phyloP scores from a whole-genome alignment of 2,113 vertebrate genomes.

The Scomber japonicus region DNA sequence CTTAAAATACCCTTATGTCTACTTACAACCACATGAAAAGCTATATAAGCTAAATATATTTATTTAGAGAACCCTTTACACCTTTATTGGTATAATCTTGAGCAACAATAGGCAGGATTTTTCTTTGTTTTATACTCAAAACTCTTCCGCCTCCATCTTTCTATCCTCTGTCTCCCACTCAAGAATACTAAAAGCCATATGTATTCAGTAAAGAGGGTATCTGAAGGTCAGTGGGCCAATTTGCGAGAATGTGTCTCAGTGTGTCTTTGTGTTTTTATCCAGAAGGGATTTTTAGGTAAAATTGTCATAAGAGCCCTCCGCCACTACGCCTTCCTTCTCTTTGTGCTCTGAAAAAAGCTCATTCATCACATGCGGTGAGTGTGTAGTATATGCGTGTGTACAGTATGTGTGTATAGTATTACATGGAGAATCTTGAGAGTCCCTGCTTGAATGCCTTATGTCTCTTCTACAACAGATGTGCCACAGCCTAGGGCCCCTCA shows the following conservation, averaged over 20 bases:
- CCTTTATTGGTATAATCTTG: too few relatives aligned
- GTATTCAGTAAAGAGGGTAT: slow-evolving; percentile 55
- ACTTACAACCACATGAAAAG: too few relatives aligned
- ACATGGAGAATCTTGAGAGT: slow-evolving; percentile 57
- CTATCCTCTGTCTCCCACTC: slow-evolving; percentile 23
- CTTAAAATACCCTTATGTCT: too few relatives aligned
- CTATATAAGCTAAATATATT: too few relatives aligned
- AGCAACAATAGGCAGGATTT: too few relatives aligned
- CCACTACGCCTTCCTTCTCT: slow-evolving; percentile 21
- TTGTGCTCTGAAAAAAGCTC: slow-evolving; percentile 22
- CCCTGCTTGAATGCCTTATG: slow-evolving; percentile 69
- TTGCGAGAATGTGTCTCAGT: slow-evolving; percentile 51
- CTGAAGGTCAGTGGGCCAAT: slow-evolving; percentile 75
- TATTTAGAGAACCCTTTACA: too few relatives aligned
- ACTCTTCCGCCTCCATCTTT: neutral
- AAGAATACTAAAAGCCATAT: slow-evolving; percentile 42
- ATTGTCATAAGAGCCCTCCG: slow-evolving; percentile 39
- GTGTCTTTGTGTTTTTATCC: slow-evolving; percentile 56
- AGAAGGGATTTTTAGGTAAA: slow-evolving; percentile 52
- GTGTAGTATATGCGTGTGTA: slow-evolving; percentile 12
- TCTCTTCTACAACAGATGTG: slow-evolving; percentile 76
- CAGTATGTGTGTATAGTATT: slow-evolving; percentile 31
- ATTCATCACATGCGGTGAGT: slow-evolving; percentile 35
- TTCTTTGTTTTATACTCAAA: neutral
- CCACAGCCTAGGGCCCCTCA: slow-evolving; percentile 70